Evolutionary conservation across 2,113 vertebrate genomes (phyloP).

Genomic region (Suricata suricatta): DNA sequence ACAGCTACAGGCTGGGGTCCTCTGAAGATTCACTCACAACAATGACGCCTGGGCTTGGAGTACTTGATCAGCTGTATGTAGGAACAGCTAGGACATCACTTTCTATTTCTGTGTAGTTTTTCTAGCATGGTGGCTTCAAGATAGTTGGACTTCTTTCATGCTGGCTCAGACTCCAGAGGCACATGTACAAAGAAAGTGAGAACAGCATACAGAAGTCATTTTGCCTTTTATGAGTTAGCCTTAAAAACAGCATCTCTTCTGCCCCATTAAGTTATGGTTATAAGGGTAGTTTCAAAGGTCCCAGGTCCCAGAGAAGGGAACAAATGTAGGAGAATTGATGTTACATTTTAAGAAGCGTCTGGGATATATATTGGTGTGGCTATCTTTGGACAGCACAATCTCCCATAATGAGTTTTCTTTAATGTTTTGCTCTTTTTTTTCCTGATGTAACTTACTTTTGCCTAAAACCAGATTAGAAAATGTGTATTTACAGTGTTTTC

Average conservation of each 20-base stretch:
- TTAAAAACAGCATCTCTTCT: background rate
- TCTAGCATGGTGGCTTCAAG: background rate
- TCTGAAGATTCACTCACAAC: background rate
- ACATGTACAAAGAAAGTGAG: background rate
- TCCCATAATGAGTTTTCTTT: background rate
- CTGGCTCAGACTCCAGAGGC: background rate
- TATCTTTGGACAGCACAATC: background rate
- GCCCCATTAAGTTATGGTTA: background rate
- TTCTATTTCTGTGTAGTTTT: background rate
- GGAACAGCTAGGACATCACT: background rate
- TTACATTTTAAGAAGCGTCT: background rate
- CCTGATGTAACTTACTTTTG: background rate
- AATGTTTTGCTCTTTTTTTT: background rate
- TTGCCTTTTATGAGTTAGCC: background rate
- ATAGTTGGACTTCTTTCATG: background rate
- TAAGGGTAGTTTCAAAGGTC: background rate
- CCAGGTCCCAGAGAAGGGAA: background rate
- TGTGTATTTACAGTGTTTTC: background rate
- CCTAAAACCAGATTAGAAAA: background rate
- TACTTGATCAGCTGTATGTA: background rate
- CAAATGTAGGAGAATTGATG: background rate
- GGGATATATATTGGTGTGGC: background rate
- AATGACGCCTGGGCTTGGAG: background rate
- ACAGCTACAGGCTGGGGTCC: background rate
- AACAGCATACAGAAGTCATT: background rate